phyloP scores from a whole-genome alignment of 2,888 invertebrate genomes.

The Melieria omissa region DNA sequence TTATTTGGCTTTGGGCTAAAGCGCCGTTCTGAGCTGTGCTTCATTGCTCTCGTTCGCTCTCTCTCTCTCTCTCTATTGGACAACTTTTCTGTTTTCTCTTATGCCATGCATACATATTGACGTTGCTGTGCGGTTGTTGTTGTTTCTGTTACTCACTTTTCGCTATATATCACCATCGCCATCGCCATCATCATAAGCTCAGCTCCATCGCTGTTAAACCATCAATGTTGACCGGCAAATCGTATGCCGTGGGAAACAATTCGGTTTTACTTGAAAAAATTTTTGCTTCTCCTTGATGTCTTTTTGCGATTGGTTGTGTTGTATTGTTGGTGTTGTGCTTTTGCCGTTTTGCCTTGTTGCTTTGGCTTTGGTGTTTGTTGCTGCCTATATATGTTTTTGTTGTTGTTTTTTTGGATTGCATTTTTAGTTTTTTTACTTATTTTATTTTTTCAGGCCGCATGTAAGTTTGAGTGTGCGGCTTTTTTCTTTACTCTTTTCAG shows the following conservation, averaged over 20 bases:
- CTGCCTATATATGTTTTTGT: too few species aligned
- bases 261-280: conserved; percentile 66
- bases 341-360: not conserved
- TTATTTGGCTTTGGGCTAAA: conserved; percentile 43
- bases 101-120: not conserved
- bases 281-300: conserved; percentile 37
- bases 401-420: too few species aligned
- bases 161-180: conserved; percentile 39
- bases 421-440: too few species aligned
- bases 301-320: not conserved
- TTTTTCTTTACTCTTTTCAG: too few species aligned
- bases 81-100: not conserved
- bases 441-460: too few species aligned
- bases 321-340: not conserved
- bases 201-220: conserved; percentile 49
- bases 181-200: conserved; percentile 33
- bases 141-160: conserved; percentile 26
- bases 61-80: not conserved
- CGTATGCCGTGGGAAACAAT: conserved; percentile 69
- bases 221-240: conserved; percentile 69
- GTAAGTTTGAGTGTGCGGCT: too few species aligned
- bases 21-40: conserved; percentile 38
- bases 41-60: conserved; percentile 34
- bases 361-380: not conserved
- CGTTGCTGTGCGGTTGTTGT: conserved; percentile 12